Evolutionary conservation across 2,797 vertebrate genomes (phyloP).

Genomic region (Labroides dimidiatus): DNA sequence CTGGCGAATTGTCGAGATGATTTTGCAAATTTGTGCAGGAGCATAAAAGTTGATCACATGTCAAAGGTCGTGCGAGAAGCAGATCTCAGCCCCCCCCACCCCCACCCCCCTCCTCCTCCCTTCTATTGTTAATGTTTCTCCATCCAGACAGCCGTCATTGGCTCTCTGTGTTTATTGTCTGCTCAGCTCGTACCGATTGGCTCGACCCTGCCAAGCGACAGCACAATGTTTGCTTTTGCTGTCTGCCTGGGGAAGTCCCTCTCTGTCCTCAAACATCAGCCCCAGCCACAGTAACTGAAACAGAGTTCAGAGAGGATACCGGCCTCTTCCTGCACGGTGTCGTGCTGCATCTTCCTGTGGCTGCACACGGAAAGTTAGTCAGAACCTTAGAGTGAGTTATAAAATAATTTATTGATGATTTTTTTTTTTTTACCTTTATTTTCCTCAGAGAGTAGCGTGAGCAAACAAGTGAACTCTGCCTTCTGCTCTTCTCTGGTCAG

Average conservation of each 20-base stretch:
- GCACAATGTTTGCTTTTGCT: constrained; percentile 73
- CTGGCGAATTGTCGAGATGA: neutral
- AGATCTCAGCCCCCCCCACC: constrained; percentile 9
- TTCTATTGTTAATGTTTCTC: constrained; percentile 60
- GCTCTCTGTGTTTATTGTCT: constrained; percentile 62
- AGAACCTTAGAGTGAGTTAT: constrained; percentile 22
- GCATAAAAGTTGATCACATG: constrained; percentile 28
- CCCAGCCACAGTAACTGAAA: constrained; percentile 59
- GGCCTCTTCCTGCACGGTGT: constrained; percentile 61
- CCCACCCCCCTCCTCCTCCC: constrained; percentile 30
- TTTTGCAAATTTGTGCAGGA: constrained; percentile 13
- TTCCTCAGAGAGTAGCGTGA: constrained; percentile 13
- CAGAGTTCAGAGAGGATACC: constrained; percentile 77
- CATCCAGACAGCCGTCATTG: constrained; percentile 47
- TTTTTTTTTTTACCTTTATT: constrained; percentile 23
- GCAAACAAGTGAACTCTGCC: constrained; percentile 26
- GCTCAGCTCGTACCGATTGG: constrained; percentile 58
- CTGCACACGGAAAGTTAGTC: constrained; percentile 44
- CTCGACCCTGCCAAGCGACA: constrained; percentile 42
- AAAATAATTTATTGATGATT: constrained; percentile 9
- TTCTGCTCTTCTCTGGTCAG: constrained; percentile 36
- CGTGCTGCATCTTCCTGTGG: constrained; percentile 70
- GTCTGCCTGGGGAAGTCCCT: constrained; percentile 78
- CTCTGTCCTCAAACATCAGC: constrained; percentile 54
- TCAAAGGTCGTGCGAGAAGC: constrained; percentile 16